These are phyloP conservation scores for Siniperca scherzeri DNA, from an alignment of 2,797 vertebrate species.

Conservation along the genomic window DNA sequence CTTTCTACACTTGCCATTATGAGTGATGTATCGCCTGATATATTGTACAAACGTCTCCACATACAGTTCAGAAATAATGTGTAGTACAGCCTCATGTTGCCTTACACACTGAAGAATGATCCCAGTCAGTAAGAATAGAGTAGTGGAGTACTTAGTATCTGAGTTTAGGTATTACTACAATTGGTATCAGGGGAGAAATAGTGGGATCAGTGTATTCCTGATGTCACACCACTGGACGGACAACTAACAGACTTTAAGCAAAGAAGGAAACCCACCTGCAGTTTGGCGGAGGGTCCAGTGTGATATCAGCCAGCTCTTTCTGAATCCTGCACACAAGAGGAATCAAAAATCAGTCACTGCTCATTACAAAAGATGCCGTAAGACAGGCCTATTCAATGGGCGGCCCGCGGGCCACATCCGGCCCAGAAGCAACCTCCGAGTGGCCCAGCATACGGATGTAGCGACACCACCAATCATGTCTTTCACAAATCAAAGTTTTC, in stretches of 20 bases:
- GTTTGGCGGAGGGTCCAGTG: conserved; percentile 96
- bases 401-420: no score
- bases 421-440: no score
- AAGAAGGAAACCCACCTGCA: conserved; percentile 90
- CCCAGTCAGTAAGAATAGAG: neutral
- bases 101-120: neutral
- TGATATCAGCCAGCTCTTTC: conserved; percentile 97
- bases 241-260: neutral
- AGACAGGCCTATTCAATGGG: no score
- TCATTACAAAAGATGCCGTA: neutral
- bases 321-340: conserved; percentile 90
- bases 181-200: neutral
- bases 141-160: neutral
- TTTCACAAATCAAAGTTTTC: no score
- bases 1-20: no score
- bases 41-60: neutral
- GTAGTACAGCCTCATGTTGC: neutral
- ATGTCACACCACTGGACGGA: neutral
- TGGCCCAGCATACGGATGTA: no score
- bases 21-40: no score
- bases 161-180: neutral
- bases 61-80: neutral
- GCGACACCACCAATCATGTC: no score
- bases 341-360: conserved; percentile 9
- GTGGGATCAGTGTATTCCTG: neutral